These are phyloP conservation scores for Trichomalopsis sarcophagae DNA, from an alignment of 1,140 invertebrate species.

Conservation along the genomic window DNA sequence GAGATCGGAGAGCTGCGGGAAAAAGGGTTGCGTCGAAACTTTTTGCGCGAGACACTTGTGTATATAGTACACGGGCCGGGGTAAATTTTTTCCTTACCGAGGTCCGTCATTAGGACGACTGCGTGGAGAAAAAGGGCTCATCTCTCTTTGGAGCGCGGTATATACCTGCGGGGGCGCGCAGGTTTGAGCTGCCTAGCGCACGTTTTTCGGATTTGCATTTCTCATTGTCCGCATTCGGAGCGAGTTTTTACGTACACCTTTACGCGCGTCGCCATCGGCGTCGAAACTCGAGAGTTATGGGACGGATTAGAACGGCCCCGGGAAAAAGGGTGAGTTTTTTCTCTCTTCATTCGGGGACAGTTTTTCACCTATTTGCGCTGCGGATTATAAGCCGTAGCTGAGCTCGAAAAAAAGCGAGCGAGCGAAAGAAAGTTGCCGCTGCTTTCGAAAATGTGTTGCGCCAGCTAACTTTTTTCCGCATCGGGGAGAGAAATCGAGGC, in stretches of 20 bases:
- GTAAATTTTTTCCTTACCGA: constrained; percentile 25
- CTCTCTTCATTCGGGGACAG: constrained; percentile 27
- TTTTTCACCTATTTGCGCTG: constrained; percentile 40
- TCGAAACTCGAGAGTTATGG: not conserved
- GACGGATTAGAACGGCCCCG: constrained; percentile 11
- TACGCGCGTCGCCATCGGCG: not conserved
- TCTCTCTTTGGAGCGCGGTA: not conserved
- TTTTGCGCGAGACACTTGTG: constrained; percentile 52
- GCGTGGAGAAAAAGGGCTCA: not conserved
- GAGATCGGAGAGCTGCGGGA: constrained; percentile 53
- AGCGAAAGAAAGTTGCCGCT: not conserved
- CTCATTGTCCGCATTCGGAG: not conserved
- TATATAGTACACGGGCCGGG: not conserved
- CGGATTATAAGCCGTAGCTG: constrained; percentile 1
- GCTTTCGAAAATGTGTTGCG: no score
- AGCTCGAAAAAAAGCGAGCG: not conserved
- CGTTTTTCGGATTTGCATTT: constrained; percentile 36
- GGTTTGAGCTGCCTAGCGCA: not conserved
- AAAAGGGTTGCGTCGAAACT: constrained; percentile 55
- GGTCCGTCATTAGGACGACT: not conserved
- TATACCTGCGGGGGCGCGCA: not conserved
- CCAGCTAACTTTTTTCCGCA: no score
- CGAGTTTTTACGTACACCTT: constrained; percentile 34
- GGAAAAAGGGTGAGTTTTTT: constrained; percentile 42
- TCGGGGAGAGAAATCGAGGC: not conserved